phyloP scores from a whole-genome alignment of 2,113 vertebrate genomes.

The Platycercus adscitus region DNA sequence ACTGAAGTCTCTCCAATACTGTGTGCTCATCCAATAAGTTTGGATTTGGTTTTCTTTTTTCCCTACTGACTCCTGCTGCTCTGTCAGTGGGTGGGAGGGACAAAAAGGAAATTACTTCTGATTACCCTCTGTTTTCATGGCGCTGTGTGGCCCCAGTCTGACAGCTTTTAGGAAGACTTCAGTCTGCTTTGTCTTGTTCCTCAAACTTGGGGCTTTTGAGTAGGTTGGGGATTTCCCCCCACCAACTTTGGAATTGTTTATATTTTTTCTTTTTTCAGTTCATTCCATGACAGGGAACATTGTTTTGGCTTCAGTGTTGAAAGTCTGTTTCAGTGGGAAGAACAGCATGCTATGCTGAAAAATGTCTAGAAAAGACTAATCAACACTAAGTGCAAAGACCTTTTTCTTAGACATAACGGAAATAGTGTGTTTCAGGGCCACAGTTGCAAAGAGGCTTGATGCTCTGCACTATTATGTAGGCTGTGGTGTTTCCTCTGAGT shows the following conservation, averaged over 20 bases:
- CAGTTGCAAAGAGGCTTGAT: neutral
- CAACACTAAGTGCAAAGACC: neutral
- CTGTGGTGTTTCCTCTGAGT: neutral
- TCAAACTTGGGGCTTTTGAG: neutral
- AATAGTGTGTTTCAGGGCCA: conserved; percentile 9
- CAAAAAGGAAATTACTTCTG: conserved; percentile 74
- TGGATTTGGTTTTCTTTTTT: neutral
- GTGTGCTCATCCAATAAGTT: conserved; percentile 37
- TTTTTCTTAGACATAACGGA: neutral
- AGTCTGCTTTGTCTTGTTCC: conserved; percentile 14
- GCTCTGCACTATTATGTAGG: neutral
- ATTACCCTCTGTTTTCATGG: conserved; percentile 63
- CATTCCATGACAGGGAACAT: neutral
- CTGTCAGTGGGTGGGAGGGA: conserved; percentile 68
- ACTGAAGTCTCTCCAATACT: conserved; percentile 8
- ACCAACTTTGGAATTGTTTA: neutral
- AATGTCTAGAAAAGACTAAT: conserved; percentile 48
- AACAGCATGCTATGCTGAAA: neutral
- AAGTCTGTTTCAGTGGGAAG: neutral
- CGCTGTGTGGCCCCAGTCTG: neutral
- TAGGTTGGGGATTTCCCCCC: neutral
- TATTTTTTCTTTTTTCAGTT: neutral
- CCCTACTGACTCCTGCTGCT: conserved; percentile 50
- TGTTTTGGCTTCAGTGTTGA: conserved; percentile 16
- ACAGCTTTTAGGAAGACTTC: conserved; percentile 27